These are phyloP conservation scores for pig (Sus scrofa) DNA, from an alignment of 2,113 vertebrate genomes.

Conservation along the genomic window DNA sequence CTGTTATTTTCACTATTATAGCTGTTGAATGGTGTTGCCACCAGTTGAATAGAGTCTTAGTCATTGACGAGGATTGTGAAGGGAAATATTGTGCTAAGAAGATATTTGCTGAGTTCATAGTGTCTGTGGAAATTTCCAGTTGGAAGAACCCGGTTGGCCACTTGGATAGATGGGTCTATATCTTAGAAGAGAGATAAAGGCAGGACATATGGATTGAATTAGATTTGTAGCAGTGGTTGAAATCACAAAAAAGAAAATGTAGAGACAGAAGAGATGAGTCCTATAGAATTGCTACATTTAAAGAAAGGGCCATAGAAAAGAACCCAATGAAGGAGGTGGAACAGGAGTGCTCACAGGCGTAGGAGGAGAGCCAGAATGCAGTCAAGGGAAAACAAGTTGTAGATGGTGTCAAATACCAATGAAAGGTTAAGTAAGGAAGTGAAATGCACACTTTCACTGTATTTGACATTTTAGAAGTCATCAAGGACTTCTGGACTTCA, in stretches of 20 bases:
- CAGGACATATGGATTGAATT: neutral
- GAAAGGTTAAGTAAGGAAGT: neutral
- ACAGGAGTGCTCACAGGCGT: neutral
- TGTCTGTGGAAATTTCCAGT: neutral
- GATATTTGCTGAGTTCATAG: neutral
- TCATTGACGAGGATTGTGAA: neutral
- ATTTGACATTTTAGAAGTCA: neutral
- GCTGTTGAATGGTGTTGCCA: neutral
- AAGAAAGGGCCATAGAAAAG: constrained; percentile 3
- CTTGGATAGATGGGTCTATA: neutral
- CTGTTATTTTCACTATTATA: neutral
- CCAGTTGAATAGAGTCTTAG: neutral
- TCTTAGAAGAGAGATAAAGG: neutral
- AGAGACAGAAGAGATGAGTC: neutral
- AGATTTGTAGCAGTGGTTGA: neutral
- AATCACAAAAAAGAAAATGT: neutral
- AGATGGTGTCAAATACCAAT: neutral
- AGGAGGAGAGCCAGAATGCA: neutral
- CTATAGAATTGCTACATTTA: neutral
- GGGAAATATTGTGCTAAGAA: neutral
- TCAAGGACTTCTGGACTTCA: neutral
- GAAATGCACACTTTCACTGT: neutral
- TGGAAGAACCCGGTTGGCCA: neutral
- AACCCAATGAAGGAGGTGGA: neutral
- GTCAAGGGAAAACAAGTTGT: neutral